A percentile compares a stretch with the other conserved stretches of the same genome.
phyloP scores from a whole-genome alignment of 2,113 vertebrate species.

The Saguinus midas region DNA sequence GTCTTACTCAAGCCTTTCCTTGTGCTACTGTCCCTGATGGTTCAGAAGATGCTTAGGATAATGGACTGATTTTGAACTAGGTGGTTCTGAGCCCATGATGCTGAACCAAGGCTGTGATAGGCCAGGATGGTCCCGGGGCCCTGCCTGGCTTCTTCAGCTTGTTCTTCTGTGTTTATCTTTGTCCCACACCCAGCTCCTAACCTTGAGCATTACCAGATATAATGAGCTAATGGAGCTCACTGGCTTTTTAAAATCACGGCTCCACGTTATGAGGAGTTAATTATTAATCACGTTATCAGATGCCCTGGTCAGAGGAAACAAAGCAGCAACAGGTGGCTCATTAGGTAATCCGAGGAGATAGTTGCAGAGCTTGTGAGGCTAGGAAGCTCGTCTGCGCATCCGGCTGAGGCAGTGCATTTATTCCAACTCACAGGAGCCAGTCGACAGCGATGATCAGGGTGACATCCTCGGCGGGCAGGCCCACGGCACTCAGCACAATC shows the following conservation, averaged over 20 bases:
- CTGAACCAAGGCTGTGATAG: not conserved
- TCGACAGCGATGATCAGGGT: constrained; percentile 98
- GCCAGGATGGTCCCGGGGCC: not conserved
- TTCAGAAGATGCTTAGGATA: not conserved
- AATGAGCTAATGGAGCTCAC: not conserved
- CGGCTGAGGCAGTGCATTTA: not conserved
- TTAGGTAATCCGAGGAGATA: not conserved
- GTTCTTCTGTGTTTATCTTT: not conserved
- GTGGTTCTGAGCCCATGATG: not conserved
- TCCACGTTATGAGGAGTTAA: constrained; percentile 42
- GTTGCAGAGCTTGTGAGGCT: not conserved
- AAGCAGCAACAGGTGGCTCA: constrained; percentile 46
- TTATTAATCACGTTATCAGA: constrained; percentile 60
- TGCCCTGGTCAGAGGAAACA: constrained; percentile 28
- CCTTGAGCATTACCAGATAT: not conserved
- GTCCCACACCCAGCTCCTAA: not conserved
- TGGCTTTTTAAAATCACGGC: constrained; percentile 23
- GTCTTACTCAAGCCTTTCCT: not conserved
- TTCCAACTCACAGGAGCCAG: constrained; percentile 96
- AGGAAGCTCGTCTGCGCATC: not conserved
- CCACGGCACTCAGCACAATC: constrained; percentile 96
- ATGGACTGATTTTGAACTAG: not conserved
- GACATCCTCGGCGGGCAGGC: constrained; percentile 94
- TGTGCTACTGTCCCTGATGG: not conserved
- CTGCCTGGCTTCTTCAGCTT: not conserved